Evolutionary conservation across 2,888 invertebrate genomes (phyloP), one percentile per base, ranked within the genome.

Genomic region (Amphipyra berbera): DNA sequence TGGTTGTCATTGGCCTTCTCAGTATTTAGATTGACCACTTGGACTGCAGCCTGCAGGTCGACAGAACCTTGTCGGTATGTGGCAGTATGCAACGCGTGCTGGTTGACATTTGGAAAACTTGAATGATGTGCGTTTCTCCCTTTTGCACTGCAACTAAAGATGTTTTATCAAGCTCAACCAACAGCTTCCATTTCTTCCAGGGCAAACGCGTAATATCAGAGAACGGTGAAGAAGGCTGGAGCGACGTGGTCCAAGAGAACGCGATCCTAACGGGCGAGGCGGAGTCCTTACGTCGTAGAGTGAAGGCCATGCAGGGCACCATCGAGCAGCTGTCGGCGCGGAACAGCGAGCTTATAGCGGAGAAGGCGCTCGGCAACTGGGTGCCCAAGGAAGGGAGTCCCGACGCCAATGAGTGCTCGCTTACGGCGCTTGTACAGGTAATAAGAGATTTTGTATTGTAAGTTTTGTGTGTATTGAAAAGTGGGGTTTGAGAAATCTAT

Each of bases 231-330:
- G 97, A 98, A 82, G 96, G 97, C 38, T 96, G 98, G 79, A 99
- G 98, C 81, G 99, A 99, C 88, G 98, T 99, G 92, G 98, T 97
- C 87, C 98, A 98, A 87, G 99, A 99, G 94, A 99, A 99, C 91
- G 97, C 97, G 27, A 97, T 99, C 96, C 95, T 99, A 1, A 97
- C 97, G 78, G 96, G 97, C 53, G 99, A 99, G 89, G 97, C 98
- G 68, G 97, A 98, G 83, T 97, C 98, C 71, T 94, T 99, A 38
- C 95, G 98, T 46, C 97, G 98, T 10, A 95, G 99, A 54, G 96
- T 99, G 0, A 99, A 99, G 93, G 98, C 99, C 2, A 96, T 99
- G 96, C 98, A 99, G 86, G 98, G 98, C 82, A 99, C 99, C 0
- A 97, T 99, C 21, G 98, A 99, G 77, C 96, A 97, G 57, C 90